phyloP scores from a whole-genome alignment of 2,113 vertebrate genomes.

The Tyto alba region DNA sequence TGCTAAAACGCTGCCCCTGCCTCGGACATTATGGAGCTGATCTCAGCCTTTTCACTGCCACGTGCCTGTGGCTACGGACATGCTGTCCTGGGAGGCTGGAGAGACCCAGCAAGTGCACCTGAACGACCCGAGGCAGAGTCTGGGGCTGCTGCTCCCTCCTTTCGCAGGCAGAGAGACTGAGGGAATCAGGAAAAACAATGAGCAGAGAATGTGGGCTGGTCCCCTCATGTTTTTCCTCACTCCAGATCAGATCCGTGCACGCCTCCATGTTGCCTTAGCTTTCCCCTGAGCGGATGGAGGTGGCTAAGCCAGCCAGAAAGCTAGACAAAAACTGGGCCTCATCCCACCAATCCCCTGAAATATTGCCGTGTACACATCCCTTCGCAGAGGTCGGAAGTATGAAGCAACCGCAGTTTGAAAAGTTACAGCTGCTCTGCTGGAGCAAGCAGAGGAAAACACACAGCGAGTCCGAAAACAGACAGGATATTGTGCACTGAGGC shows the following conservation, averaged over 20 bases:
- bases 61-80: fast-evolving
- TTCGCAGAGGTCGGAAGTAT: neutral
- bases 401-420: neutral
- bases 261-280: neutral
- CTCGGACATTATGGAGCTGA: fast-evolving
- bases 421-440: conserved; percentile 7
- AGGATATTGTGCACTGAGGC: fast-evolving
- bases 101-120: neutral
- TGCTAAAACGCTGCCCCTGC: neutral
- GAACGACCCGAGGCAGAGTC: neutral
- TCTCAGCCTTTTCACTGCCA: neutral
- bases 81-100: neutral
- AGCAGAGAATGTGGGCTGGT: neutral
- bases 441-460: neutral
- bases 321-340: neutral
- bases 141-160: neutral
- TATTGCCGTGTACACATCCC: neutral
- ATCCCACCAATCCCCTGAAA: neutral
- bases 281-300: neutral
- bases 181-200: neutral
- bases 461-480: neutral
- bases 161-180: neutral
- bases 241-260: neutral
- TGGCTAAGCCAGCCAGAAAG: neutral
- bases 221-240: fast-evolving